Evolutionary conservation across 2,888 invertebrate species (phyloP), one percentile per base, ranked within the genome.

Genomic region (Lumbricus terrestris): DNA sequence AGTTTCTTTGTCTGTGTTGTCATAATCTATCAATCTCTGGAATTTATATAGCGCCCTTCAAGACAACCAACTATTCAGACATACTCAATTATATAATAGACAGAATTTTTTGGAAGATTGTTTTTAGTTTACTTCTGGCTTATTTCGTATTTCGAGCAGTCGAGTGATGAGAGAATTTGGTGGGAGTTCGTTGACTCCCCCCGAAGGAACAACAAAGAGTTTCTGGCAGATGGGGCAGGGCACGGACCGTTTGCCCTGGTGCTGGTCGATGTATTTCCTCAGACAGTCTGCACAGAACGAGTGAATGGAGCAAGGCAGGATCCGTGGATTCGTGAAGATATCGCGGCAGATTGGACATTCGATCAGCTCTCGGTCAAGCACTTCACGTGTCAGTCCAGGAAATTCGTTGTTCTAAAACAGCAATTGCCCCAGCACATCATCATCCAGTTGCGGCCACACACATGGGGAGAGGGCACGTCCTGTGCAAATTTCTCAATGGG

Each of bases 311-410:
- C 89, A 89, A 8, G 89, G 89, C 13, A 89, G 69, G 42, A 89
- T 54, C 29, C 35, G n/a, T 6, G 89, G 89, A 54, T 89, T 33
- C 20, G 89, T 89, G 69, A 89, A 89, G 54, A 89, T 33, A 6
- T 89, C 89, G 15, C 42, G 42, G 69, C 89, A 89, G 82, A 89
- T 89, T 5, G 89, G 54, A 35, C 89, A 89, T 37, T 42, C 69
- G 33, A 89, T 89, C 20, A 89, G 69, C 69, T 89, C 89, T 8
- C 69, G 42, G 35, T 89, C 89, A 35, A 89, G 42, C 29, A 89
- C 18, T 85, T 85, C 85, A 16, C 35, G 37, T 35, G 85, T 85
- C 85, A 85, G 85, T 35, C 85, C 85, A 35, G 34, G 13, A 0
- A 37, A 23, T 35, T 35, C 18, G 34, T 85, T 33, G 35, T 8